phyloP scores from a whole-genome alignment of 35 echinoderm and acorn worm species.

The Holothuria glaberrima region DNA sequence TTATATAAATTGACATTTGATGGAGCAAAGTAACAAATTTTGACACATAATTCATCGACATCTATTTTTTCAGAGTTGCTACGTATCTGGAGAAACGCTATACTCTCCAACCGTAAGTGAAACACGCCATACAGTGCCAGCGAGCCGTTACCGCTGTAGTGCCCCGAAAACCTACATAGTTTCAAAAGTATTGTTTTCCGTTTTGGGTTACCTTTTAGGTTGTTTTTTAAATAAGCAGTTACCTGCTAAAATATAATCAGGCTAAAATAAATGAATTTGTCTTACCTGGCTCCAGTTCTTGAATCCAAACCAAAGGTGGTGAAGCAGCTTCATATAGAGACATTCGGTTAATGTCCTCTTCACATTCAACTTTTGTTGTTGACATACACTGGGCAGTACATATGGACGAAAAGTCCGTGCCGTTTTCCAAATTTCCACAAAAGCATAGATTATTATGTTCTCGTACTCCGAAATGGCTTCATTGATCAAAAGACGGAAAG shows the following conservation, averaged over 20 bases:
- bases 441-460: background rate
- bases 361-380: background rate
- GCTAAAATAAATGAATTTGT: background rate
- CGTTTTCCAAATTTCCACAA: background rate
- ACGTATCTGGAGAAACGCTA: background rate
- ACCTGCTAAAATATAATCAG: background rate
- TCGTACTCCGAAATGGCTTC: background rate
- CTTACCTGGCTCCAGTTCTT: slow-evolving; percentile 22
- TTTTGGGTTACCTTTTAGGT: background rate
- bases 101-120: background rate
- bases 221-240: background rate
- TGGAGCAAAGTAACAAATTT: too few relatives aligned
- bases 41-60: too few relatives aligned
- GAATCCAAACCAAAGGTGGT: background rate
- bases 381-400: background rate
- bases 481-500: too few relatives aligned
- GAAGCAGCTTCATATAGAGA: background rate
- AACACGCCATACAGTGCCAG: background rate
- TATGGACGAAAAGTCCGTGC: background rate
- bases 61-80: too few relatives aligned
- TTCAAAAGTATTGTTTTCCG: background rate
- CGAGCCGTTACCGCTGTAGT: background rate
- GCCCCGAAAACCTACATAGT: background rate
- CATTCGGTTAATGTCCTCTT: background rate
- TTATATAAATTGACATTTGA: too few relatives aligned